A percentile compares a stretch with the other conserved stretches of the same genome.
These are phyloP conservation scores for Oligia strigilis DNA, from an alignment of 2,888 invertebrate genomes.

Conservation along the genomic window DNA sequence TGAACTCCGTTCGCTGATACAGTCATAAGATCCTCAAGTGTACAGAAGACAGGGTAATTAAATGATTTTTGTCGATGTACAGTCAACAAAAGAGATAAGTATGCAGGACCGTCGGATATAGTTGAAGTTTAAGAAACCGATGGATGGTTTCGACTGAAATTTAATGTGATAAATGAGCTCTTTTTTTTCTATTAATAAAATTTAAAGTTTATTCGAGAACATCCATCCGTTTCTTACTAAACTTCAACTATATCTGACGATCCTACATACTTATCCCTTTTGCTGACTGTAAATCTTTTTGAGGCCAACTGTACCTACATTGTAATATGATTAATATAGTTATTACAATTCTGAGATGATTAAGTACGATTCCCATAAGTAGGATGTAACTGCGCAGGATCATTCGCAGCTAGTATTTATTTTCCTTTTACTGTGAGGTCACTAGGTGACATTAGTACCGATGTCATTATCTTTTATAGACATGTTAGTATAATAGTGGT, in stretches of 20 bases:
- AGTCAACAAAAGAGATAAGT: too few relatives aligned
- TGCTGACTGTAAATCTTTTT: not conserved
- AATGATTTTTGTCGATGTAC: not conserved
- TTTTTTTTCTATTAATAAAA: too few relatives aligned
- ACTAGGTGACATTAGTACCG: not conserved
- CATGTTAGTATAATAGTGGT: conserved; percentile 10
- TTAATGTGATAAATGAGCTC: too few relatives aligned
- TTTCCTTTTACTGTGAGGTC: conserved; percentile 50
- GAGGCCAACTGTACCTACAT: too few relatives aligned
- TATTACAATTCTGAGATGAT: conserved; percentile 14
- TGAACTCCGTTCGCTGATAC: not conserved
- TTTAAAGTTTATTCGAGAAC: too few relatives aligned
- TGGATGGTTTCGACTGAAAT: too few relatives aligned
- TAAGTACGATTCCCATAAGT: not conserved
- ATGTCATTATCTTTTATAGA: conserved; percentile 18
- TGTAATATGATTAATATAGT: not conserved
- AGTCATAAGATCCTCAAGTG: too few relatives aligned
- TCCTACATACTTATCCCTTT: too few relatives aligned
- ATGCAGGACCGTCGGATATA: too few relatives aligned
- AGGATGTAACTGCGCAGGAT: conserved; percentile 14
- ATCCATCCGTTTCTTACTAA: too few relatives aligned
- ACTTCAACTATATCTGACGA: too few relatives aligned
- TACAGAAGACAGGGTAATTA: not conserved
- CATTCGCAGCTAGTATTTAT: conserved; percentile 13
- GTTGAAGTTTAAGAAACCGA: too few relatives aligned